A percentile compares a stretch with the other conserved stretches of the same genome.
These are phyloP conservation scores for Scomber scombrus DNA, from an alignment of 2,113 vertebrate species.

Conservation along the genomic window DNA sequence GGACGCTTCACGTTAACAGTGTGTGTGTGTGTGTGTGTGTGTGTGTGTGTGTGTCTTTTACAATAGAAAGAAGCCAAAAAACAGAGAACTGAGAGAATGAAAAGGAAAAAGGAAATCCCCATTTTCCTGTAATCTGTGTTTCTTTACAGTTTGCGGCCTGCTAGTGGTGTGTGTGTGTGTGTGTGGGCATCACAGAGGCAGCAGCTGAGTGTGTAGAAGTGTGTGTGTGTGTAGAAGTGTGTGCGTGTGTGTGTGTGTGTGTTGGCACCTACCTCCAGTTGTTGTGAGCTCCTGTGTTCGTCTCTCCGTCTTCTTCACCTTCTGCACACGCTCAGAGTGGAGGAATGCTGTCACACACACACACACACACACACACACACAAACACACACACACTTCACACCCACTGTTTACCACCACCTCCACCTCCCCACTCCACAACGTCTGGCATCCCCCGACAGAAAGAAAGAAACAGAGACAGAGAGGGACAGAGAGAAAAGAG, in stretches of 20 bases:
- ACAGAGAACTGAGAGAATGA: background rate
- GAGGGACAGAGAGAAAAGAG: slow-evolving; percentile 32
- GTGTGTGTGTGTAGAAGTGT: slow-evolving; percentile 30
- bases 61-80: slow-evolving; percentile 9
- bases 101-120: slow-evolving; percentile 3
- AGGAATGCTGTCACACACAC: slow-evolving; percentile 58
- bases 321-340: slow-evolving; percentile 61
- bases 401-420: slow-evolving; percentile 30
- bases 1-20: slow-evolving; percentile 10
- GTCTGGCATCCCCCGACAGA: slow-evolving; percentile 56
- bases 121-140: background rate
- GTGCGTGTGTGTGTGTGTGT: slow-evolving; percentile 35
- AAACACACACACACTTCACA: slow-evolving; percentile 51
- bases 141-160: slow-evolving; percentile 16
- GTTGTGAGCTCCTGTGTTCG: slow-evolving; percentile 51
- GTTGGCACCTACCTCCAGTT: slow-evolving; percentile 78
- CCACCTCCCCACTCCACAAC: slow-evolving; percentile 19
- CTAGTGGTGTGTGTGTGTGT: slow-evolving; percentile 11
- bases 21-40: background rate
- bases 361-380: slow-evolving; percentile 46
- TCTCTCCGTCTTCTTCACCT: slow-evolving; percentile 58
- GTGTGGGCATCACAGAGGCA: background rate
- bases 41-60: slow-evolving; percentile 7
- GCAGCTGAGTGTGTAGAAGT: background rate
- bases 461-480: slow-evolving; percentile 5